phyloP scores from a whole-genome alignment of 1,140 invertebrate species.

The Vanessa atalanta region DNA sequence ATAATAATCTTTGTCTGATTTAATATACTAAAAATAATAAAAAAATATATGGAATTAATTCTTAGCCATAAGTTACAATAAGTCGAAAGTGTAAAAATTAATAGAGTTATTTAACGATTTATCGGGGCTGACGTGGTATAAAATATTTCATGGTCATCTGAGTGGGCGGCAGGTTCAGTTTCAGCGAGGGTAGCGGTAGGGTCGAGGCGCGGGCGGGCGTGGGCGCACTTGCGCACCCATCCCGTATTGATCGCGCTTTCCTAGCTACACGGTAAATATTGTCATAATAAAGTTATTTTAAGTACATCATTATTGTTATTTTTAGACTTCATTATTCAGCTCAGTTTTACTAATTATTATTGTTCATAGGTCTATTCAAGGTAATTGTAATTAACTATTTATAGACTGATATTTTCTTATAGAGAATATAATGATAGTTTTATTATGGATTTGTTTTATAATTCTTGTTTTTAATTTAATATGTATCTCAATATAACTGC shows the following conservation, averaged over 20 bases:
- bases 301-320: constrained; percentile 12
- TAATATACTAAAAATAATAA: neutral
- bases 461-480: no score
- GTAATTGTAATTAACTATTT: no score
- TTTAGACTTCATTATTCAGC: neutral
- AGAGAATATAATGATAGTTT: no score
- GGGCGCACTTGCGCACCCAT: constrained; percentile 54
- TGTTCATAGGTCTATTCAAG: neutral
- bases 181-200: constrained; percentile 44
- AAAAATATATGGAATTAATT: neutral
- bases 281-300: constrained; percentile 50
- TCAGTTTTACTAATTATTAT: neutral
- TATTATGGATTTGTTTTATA: no score
- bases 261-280: constrained; percentile 68
- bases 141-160: constrained; percentile 51
- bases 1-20: neutral
- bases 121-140: constrained; percentile 46
- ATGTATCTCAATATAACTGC: no score
- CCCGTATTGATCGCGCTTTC: constrained; percentile 74
- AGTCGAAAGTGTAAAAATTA: neutral
- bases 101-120: constrained; percentile 12
- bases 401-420: no score
- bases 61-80: neutral
- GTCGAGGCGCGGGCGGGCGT: constrained; percentile 51
- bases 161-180: constrained; percentile 63